Evolutionary conservation across 2,797 vertebrate species (phyloP), one percentile per base, ranked within the genome.

Genomic region (Lagodon rhomboides): DNA sequence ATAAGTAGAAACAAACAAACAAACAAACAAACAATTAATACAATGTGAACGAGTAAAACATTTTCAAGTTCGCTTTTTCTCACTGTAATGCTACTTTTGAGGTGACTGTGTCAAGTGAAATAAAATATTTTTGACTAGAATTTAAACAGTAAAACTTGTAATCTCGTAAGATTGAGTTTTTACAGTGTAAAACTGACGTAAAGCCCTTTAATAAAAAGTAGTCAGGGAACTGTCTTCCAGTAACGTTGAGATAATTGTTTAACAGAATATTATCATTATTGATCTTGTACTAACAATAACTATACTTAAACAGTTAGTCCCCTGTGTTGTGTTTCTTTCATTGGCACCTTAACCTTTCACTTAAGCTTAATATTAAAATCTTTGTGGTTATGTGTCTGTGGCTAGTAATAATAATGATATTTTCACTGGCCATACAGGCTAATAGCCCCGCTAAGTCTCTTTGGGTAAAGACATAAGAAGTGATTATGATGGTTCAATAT

Each of bases 401-500:
- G 22, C 43, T 60, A 0, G 16, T 51, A 63, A 44, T 15, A 34
- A 30, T 20, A 58, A 51, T 46, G 1, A 16, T 12, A n/a, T 62
- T 68, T n/a, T 43, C 15, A 25, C 15, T 27, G 27, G 20, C 22
- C 9, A 56, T 44, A 13, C 13, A 47, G 1, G 43, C 18, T 46
- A 56, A 56, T 9, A 71, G 23, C 17, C 12, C 1, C 27, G 23
- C 49, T 50, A 22, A 49, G 30, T 55, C 18, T 66, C 16, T 64
- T 12, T 62, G n/a, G 20, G 53, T 63, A 46, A 70, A 55, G 53
- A 30, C 25, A 75, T 75, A 30, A 75, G 76, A 73, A 47, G 30
- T 27, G 17, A 82, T 64, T 54, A 25, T 23, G 49, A 75, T 73
- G 47, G 68, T 58, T 83, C 59, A 77, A 1, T 87, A 69, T 69